Conservation (phyloP, 2,113 vertebrate genomes). For the Hemichromis elongatus region DNA sequence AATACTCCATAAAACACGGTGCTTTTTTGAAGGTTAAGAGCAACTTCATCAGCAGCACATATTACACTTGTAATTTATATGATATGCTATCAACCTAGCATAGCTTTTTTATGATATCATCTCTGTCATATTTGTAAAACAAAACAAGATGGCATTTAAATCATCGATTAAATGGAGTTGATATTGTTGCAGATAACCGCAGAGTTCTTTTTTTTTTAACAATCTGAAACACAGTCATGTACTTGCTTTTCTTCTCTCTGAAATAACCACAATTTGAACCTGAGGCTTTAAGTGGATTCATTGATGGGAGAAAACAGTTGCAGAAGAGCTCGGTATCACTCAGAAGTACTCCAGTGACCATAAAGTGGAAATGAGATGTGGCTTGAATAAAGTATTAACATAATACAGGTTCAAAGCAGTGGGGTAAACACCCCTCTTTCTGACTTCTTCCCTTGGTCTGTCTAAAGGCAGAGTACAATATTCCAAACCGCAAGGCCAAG, state of each 20-base stretch:
- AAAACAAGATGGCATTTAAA: neutral
- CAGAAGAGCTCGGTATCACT: neutral
- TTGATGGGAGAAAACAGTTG: neutral
- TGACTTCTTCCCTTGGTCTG: neutral
- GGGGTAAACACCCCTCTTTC: neutral
- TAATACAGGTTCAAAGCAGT: neutral
- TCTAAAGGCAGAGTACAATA: neutral
- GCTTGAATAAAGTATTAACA: neutral
- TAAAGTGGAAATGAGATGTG: neutral
- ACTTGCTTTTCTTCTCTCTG: neutral
- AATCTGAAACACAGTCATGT: neutral
- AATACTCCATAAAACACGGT: neutral
- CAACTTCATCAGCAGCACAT: neutral
- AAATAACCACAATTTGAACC: neutral
- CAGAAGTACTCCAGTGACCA: neutral
- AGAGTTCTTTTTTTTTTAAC: neutral
- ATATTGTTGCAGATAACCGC: neutral
- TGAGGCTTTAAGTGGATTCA: neutral
- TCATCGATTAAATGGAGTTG: neutral
- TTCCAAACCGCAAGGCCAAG: conserved; percentile 9
- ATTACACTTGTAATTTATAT: neutral
- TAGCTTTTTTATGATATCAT: neutral
- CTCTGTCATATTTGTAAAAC: neutral
- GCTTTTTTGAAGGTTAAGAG: conserved; percentile 3
- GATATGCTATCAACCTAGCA: neutral